Base-by-base conservation (phyloP, 2,888 invertebrate species). In the Tenthredo amoena region DNA sequence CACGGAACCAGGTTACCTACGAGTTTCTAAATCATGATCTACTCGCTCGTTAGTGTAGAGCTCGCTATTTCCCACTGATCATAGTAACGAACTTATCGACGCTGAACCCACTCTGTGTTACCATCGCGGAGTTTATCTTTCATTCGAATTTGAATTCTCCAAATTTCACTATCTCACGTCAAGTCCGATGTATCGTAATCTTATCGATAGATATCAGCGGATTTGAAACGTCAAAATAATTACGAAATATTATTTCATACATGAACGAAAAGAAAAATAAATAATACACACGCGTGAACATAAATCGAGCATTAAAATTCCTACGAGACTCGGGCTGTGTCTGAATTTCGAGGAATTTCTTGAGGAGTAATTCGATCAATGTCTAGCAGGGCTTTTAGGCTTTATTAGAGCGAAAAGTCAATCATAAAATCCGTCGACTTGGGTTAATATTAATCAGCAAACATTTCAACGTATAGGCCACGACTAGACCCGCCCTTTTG, bases 1-100 rank as follows among this genome's bases (percentile, higher is more conserved):
- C 6, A 31, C 18, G 4, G n/a, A 62, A 58, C 21, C 50, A 62
- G 40, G 62, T 50, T 62, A 62, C 81, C 58, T 6, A 81, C 77
- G n/a, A 50, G 4, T 3, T 31, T 7, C n/a, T 47, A 26, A 77
- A 10, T 50, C 1, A 40, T 12, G 21, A 21, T 37, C 40, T 37
- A n/a, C 62, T 62, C 81, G 81, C 81, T 81, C 81, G 81, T 62
- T 81, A 21, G 31, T 26, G 58, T 21, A 81, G 81, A 81, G 62
- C 26, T 81, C 81, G 58, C 40, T 62, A 81, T 81, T 81, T 62
- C 2, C 62, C 6, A 7, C 81, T 37, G 62, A 37, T 58, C 15
- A 7, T 62, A 62, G 40, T 81, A 2, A 40, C 81, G 12, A 15
- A 40, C 81, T 62, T 81, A 62, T 40, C 81, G 62, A 62, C 37